Evolutionary conservation across 2,888 invertebrate species (phyloP), one percentile per base, ranked within the genome.

Genomic region (Brachypalpus laphriformis): DNA sequence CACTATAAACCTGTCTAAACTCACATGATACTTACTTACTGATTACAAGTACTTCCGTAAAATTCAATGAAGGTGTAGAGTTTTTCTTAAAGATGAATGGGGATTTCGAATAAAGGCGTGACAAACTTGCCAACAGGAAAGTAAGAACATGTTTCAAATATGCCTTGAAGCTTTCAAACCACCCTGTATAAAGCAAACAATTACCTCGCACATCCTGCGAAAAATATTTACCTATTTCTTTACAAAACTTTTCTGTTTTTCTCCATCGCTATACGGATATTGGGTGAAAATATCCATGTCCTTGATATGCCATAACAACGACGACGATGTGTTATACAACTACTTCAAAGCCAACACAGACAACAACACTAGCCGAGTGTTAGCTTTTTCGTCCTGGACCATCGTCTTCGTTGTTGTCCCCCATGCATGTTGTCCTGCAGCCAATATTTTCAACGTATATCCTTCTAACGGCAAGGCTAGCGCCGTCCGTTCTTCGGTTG

Each of bases 361-460:
- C 34, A 47, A 42, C 45, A 57, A n/a, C 54, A 42, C 20, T 25
- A 18, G 11, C 40, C 28, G 42, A 74, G 22, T 63, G 42, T 22
- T 31, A 18, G 54, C 74, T 42, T 16, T 54, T 63, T 42, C 14
- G 45, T 45, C 56, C 18, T 16, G 18, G n/a, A 51, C 51, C 61
- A 51, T 40, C 20, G 8, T n/a, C 37, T 47, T 66, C 47, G 7
- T 37, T 28, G 34, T 49, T 31, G 18, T 40, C 25, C 25, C 34
- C 16, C 31, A 1, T 45, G 2, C 0, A 25, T 25, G 5, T 61
- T 45, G 42, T 61, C 25, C 14, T 61, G 9, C 28, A 47, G 47
- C 25, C 47, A 63, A 63, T 57, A 49, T 57, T 57, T 20, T 57
- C 7, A 49, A 28, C 34, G 45, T 66, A 34, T 57, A 59, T 70